phyloP scores from a whole-genome alignment of 2,113 vertebrate genomes.

The Marmota monax region DNA sequence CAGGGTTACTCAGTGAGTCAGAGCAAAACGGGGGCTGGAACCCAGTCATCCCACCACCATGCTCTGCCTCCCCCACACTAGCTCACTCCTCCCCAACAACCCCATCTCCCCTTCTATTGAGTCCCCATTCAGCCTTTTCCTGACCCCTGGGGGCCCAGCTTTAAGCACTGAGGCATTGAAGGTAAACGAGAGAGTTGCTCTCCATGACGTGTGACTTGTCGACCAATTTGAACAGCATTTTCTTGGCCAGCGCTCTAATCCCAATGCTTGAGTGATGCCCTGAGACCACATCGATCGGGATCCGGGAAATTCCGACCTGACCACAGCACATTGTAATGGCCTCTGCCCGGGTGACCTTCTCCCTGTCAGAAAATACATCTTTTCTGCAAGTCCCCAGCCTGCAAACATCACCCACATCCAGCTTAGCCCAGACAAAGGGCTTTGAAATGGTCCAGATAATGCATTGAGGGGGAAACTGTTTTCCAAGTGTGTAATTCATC shows the following conservation, averaged over 20 bases:
- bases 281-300: slow-evolving; percentile 43
- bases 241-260: slow-evolving; percentile 51
- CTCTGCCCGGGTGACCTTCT: slow-evolving; percentile 81
- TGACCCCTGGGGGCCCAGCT: neutral
- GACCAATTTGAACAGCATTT: slow-evolving; percentile 74
- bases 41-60: rapidly evolving
- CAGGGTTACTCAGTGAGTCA: neutral
- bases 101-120: neutral
- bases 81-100: neutral
- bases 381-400: slow-evolving; percentile 65
- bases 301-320: slow-evolving; percentile 46
- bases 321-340: slow-evolving; percentile 56
- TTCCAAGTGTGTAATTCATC: slow-evolving; percentile 76
- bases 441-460: slow-evolving; percentile 70
- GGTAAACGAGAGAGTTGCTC: slow-evolving; percentile 53
- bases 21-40: neutral
- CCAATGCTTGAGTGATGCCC: slow-evolving; percentile 31
- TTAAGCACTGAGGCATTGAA: neutral
- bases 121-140: neutral
- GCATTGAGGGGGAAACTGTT: slow-evolving; percentile 76
- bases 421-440: slow-evolving; percentile 79
- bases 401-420: slow-evolving; percentile 57
- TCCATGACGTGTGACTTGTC: slow-evolving; percentile 50
- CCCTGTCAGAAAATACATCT: slow-evolving; percentile 80
- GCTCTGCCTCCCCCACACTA: neutral